Percentiles rank a stretch among this genome's conserved stretches.
Evolutionary conservation across 1,140 invertebrate genomes (phyloP).

Genomic region (Drosophila tropicalis): DNA sequence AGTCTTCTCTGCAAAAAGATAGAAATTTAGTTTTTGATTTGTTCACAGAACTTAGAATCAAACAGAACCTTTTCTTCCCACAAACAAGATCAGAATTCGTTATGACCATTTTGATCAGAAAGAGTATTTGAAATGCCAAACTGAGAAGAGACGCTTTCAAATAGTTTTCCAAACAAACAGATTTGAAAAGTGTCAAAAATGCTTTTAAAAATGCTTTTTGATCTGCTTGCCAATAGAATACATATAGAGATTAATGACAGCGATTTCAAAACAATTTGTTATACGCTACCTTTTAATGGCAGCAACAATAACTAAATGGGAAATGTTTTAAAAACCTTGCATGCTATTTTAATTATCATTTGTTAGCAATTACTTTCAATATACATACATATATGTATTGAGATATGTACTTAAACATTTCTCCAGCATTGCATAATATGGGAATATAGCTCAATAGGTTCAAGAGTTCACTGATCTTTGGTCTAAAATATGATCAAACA

Average conservation of each 20-base stretch:
- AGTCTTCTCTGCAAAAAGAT: no score
- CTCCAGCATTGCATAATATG: constrained; percentile 5
- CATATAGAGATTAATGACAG: background rate
- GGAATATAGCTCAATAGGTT: background rate
- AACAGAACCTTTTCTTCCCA: no score
- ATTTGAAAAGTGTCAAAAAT: background rate
- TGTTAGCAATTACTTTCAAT: background rate
- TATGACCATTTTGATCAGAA: no score
- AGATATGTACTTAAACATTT: background rate
- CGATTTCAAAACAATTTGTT: background rate
- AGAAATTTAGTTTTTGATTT: no score
- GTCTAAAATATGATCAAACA: background rate
- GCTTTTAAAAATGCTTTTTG: constrained; percentile 4
- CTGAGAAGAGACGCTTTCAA: background rate
- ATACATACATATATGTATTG: background rate
- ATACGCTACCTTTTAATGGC: background rate
- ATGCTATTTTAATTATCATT: constrained; percentile 46
- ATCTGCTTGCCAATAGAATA: background rate
- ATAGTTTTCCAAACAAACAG: background rate
- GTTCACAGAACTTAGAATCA: no score
- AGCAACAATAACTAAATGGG: constrained; percentile 5
- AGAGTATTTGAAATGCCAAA: no score
- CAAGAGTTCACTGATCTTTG: constrained; percentile 7
- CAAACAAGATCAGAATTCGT: no score
- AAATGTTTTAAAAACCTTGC: constrained; percentile 35